Evolutionary conservation across 2,888 invertebrate genomes (phyloP), one percentile per base, ranked within the genome.

Genomic region (Ichneumoninae sp.): DNA sequence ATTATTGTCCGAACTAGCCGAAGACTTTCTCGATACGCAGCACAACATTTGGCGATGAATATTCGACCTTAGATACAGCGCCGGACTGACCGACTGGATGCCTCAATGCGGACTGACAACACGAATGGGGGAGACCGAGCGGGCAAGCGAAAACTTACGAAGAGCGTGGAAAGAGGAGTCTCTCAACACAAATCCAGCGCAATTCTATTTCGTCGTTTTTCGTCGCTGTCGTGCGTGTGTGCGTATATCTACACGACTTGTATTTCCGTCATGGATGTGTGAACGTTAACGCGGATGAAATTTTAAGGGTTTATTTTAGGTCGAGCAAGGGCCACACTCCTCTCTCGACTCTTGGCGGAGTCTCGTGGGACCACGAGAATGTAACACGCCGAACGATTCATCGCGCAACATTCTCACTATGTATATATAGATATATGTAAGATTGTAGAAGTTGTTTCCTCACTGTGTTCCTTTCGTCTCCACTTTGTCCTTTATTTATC

Each of bases 1-100:
- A 40, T 70, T 78, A 52, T 44, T 22, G 7, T 70, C 75, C 69
- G 69, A 75, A 69, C 76, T 50, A 6, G 47, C n/a, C 88, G 78
- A 89, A 0, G 62, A 88, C 84, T 90, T 91, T 82, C 90, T 90
- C 84, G 92, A 91, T 47, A 93, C 91, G 82, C 93, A 93, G 87
- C 93, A 93, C 89, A 92, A 88, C 93, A 93, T 93, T 75, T 68
- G 57, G 68, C 26, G 8, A 62, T 57, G 40, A 30, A 36, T 10
- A 66, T 68, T 60, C 50, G n/a, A 47, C 22, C 19, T 44, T 44
- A 22, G 13, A 60, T 22, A 30, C 54, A 54, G 22, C 54, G 60
- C 52, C n/a, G 52, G 47, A 62, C 60, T 8, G 47, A 54, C 68
- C 68, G 72, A 76, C 72, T 71, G 66, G 47, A 52, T 66, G 62